phyloP scores from a whole-genome alignment of 2,797 vertebrate species.

The Furcifer pardalis region DNA sequence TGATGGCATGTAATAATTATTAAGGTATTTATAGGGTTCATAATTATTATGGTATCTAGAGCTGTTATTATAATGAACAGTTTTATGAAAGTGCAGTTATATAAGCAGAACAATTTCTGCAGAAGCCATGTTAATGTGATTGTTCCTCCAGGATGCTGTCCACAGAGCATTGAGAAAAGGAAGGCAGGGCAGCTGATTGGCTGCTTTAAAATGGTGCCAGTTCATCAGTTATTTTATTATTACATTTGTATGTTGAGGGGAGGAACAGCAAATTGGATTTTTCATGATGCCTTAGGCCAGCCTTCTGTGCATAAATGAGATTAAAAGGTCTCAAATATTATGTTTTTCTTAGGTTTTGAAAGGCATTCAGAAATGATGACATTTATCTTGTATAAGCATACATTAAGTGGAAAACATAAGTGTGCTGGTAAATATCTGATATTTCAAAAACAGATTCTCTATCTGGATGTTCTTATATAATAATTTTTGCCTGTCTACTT shows the following conservation, averaged over 20 bases:
- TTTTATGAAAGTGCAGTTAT: not conserved
- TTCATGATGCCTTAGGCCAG: not conserved
- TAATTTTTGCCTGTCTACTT: not conserved
- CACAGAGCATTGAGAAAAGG: not conserved
- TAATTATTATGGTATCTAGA: no score
- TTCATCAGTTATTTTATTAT: slow-evolving; percentile 6
- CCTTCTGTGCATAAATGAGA: not conserved
- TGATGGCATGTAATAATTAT: no score
- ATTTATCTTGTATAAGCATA: not conserved
- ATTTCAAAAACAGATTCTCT: not conserved
- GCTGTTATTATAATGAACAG: no score
- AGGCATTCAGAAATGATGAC: not conserved
- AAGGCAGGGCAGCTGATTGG: not conserved
- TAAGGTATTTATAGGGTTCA: no score
- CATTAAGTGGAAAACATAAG: not conserved
- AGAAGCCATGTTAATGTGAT: not conserved
- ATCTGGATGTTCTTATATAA: not conserved
- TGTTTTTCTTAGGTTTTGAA: slow-evolving; percentile 38
- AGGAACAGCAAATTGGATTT: slow-evolving; percentile 11
- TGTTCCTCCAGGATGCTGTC: not conserved
- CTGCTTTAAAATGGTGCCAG: not conserved
- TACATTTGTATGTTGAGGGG: not conserved
- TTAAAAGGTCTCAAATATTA: slow-evolving; percentile 36
- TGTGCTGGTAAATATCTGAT: not conserved
- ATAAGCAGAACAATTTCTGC: slow-evolving; percentile 8